phyloP scores from a whole-genome alignment of 2,888 invertebrate genomes.

The Stramonita haemastoma region DNA sequence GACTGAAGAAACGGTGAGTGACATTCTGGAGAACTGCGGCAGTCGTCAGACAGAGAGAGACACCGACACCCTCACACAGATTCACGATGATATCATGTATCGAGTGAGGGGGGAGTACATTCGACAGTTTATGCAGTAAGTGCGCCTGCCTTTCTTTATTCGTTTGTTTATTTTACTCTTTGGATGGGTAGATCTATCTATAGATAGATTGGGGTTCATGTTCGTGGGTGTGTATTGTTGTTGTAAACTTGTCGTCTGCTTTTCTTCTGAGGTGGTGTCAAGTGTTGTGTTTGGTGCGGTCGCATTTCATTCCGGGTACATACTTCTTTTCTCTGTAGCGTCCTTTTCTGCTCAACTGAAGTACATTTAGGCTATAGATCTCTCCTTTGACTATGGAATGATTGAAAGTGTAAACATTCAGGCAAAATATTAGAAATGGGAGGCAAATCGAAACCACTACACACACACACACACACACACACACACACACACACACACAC shows the following conservation, averaged over 20 bases:
- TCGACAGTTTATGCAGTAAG: constrained; percentile 57
- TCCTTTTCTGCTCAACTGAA: too few relatives aligned
- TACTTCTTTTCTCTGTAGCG: too few relatives aligned
- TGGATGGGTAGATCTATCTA: not conserved
- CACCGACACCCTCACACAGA: constrained; percentile 50
- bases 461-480: not conserved
- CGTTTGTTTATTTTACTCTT: not conserved
- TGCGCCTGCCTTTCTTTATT: not conserved
- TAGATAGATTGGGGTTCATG: not conserved
- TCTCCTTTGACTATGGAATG: too few relatives aligned
- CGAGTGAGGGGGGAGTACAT: constrained; percentile 57
- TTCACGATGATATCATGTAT: constrained; percentile 65
- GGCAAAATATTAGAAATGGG: not conserved
- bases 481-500: not conserved
- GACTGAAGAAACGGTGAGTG: constrained; percentile 42
- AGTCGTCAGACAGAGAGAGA: constrained; percentile 54
- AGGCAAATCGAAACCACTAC: not conserved
- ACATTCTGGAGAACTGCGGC: constrained; percentile 39
- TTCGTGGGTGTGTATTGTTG: not conserved
- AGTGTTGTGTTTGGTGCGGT: too few relatives aligned
- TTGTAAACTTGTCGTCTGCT: not conserved
- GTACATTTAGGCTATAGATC: not conserved
- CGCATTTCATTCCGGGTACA: too few relatives aligned
- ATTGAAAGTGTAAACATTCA: not conserved
- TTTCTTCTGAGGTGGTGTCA: not conserved